Base-by-base conservation (phyloP, 2,888 invertebrate genomes). In the Pheosia tremula region DNA sequence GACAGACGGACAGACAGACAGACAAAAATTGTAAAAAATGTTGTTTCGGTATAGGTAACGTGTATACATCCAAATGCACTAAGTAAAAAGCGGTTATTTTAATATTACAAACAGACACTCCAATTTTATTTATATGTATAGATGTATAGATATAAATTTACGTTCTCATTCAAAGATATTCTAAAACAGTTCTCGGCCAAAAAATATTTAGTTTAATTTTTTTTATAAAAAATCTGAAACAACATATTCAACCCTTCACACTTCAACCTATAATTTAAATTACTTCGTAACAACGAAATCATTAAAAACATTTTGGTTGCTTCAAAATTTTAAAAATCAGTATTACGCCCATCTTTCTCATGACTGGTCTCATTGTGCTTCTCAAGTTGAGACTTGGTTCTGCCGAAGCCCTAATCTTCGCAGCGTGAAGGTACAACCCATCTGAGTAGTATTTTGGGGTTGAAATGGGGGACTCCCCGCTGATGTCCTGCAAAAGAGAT, bases 401-500 rank as follows among this genome's bases (percentile, higher is more conserved):
- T 61, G 61, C 60, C 57, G 67, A 61, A 76, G 69, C 72, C 61
- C 64, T 69, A 85, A 84, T 82, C 78, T 79, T 83, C 89, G n/a
- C 91, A 87, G 91, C 90, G 63, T 84, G 90, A 77, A 65, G 63
- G 80, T 68, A 67, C 85, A 55, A 74, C 87, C 85, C 61, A 13
- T 47, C 53, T 63, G 59, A 63, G 67, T 60, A 59, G 66, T 62
- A 24, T 24, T 62, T 58, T 39, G 58, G 45, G 39, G 36, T 55
- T 69, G 70, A 79, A 79, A 79, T 68, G 58, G 66, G 60, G 67
- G 77, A 67, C 83, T 41, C 78, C 91, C 90, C 82, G 90, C 85
- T 75, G 91, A n/a, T 63, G 43, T 43, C 68, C 64, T 65, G 80
- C 75, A 75, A 78, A 75, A 77, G 78, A 76, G 70, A 85, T 77